Base-by-base conservation (phyloP, 2,797 vertebrate species). In the Enteromius unitaeniatus region DNA sequence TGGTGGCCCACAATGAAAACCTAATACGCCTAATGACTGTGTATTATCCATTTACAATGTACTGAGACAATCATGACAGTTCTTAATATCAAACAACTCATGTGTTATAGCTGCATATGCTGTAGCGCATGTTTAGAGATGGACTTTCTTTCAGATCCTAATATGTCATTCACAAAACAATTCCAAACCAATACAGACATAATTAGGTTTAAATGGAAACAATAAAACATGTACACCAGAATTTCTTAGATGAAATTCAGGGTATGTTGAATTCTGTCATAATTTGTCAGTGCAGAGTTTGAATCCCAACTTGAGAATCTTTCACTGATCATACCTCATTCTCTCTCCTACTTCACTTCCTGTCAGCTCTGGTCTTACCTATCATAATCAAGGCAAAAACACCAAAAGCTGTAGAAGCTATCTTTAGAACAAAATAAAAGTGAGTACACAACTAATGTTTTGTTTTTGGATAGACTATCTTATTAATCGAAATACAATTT, bases 21-120 rank as follows among this genome's bases (percentile, higher is more conserved):
- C 60, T 85, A 83, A 79, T 80, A 67, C 14, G 42, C 51, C 47
- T 82, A 87, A 84, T 68, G 37, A 80, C 79, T 84, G 47, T 84
- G 80, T 77, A 79, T 88, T 84, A 72, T 82, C 49, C 83, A 78
- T 80, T 86, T 85, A 81, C 68, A 68, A 53, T 82, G 58, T 80
- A 84, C 87, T 87, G 69, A 83, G 77, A 49, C 31, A 45, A 55
- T 73, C 72, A 49, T 78, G 79, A 34, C 67, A 42, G 28, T 31
- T 64, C 3, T 64, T 64, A 31, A 31, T 19, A 31, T 15, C 42
- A 17, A 28, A 37, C 37, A 34, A 79, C 45, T 49, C 45, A n/a
- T 68, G 62, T 31, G 14, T 23, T 40, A 62, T 73, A 3, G 67
- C 67, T 65, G 23, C 58, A 86, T 68, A 69, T 80, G 78, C 26